Conservation (phyloP, 2,113 vertebrate species). For the Lagopus muta region DNA sequence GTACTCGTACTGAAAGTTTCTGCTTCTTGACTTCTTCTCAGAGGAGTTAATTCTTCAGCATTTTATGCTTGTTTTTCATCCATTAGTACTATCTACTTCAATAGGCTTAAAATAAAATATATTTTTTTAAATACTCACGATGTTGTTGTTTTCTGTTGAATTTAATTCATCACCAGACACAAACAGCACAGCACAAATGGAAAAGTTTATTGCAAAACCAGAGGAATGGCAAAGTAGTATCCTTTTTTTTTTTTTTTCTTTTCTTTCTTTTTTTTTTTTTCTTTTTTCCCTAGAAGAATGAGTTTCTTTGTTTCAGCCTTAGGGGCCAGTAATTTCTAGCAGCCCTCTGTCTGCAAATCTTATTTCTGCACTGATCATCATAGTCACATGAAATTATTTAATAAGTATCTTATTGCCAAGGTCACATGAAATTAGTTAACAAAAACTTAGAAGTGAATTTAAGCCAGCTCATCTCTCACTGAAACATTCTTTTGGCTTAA, state of each 20-base stretch:
- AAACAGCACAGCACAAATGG: conserved; percentile 50
- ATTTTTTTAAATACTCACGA: conserved; percentile 17
- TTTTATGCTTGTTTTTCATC: neutral
- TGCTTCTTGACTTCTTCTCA: neutral
- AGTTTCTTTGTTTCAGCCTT: conserved; percentile 28
- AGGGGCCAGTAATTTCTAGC: conserved; percentile 19
- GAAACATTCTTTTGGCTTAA: conserved; percentile 40
- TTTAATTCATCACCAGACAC: conserved; percentile 37
- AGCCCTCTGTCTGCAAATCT: conserved; percentile 29
- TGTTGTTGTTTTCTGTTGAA: conserved; percentile 55
- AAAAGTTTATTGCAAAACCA: conserved; percentile 71
- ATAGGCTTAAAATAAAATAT: conserved; percentile 29
- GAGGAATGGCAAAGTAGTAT: conserved; percentile 27
- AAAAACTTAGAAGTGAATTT: conserved; percentile 7
- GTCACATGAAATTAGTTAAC: conserved; percentile 56
- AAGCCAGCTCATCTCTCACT: conserved; percentile 11
- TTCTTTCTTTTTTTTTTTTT: too few relatives aligned
- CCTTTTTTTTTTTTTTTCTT: neutral
- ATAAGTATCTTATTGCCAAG: conserved; percentile 21
- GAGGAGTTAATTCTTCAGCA: neutral
- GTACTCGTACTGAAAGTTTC: neutral
- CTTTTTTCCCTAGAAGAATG: conserved; percentile 18
- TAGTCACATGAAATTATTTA: conserved; percentile 61
- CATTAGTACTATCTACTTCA: neutral
- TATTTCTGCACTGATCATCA: neutral